A percentile compares a stretch with the other conserved stretches of the same genome.
phyloP scores from a whole-genome alignment of 2,113 vertebrate species.

The Rhipidura dahli region DNA sequence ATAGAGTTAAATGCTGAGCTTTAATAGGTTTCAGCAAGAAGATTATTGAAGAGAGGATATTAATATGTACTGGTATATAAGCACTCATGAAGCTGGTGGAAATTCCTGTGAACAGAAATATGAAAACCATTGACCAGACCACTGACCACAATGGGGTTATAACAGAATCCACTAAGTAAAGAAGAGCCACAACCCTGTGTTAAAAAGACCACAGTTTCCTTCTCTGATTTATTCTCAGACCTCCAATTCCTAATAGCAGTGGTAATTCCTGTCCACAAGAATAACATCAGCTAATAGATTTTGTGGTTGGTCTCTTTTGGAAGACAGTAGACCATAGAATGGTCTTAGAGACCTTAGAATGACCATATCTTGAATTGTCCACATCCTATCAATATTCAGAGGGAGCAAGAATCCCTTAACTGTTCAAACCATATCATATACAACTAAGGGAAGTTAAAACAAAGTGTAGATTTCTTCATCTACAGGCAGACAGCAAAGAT shows the following conservation, averaged over 20 bases:
- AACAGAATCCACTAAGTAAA: not conserved
- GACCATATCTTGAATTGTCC: not conserved
- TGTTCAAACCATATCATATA: not conserved
- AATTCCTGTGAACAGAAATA: not conserved
- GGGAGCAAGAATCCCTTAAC: not conserved
- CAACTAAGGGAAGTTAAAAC: constrained; percentile 9
- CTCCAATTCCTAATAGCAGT: not conserved
- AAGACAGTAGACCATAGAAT: no score
- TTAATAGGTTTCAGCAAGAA: not conserved
- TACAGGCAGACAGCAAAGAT: not conserved
- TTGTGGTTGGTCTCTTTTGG: not conserved
- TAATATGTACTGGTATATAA: not conserved
- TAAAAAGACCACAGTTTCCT: constrained; percentile 11
- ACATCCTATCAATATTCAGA: not conserved
- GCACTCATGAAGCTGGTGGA: not conserved
- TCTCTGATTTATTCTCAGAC: not conserved
- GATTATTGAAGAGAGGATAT: not conserved
- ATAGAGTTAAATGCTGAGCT: not conserved
- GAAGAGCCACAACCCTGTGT: not conserved
- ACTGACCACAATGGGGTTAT: constrained; percentile 3
- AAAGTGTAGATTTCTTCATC: not conserved
- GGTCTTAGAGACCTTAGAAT: no score
- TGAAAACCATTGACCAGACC: not conserved
- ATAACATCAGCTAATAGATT: constrained; percentile 1
- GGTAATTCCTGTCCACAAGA: not conserved